Percentiles rank a stretch among this genome's conserved stretches.
phyloP scores from a whole-genome alignment of 2,888 invertebrate species.

The Gonocerus acuteangulatus region DNA sequence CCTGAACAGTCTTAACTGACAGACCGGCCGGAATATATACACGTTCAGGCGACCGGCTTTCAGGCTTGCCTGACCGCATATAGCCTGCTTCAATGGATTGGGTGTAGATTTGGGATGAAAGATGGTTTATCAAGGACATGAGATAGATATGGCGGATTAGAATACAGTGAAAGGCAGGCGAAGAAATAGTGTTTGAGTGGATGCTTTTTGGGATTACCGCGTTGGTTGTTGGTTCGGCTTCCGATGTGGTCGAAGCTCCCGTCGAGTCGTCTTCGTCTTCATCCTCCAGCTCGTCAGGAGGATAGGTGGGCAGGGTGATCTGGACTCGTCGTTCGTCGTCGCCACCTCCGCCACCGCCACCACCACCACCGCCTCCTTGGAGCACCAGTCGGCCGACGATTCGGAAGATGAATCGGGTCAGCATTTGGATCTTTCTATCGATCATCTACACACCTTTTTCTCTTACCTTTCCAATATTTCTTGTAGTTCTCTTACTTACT shows the following conservation, averaged over 20 bases:
- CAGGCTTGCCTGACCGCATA: too few species aligned
- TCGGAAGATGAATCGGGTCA: constrained; percentile 64
- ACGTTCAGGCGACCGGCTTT: too few species aligned
- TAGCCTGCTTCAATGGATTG: too few species aligned
- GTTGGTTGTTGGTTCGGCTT: constrained; percentile 34
- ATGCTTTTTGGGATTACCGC: constrained; percentile 10
- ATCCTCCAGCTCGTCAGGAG: constrained; percentile 56
- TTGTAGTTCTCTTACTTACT: not conserved
- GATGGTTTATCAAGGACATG: too few species aligned
- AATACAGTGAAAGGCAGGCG: too few species aligned
- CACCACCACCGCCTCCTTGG: constrained; percentile 48
- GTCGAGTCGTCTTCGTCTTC: constrained; percentile 40
- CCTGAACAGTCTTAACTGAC: too few species aligned
- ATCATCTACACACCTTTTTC: constrained; percentile 40
- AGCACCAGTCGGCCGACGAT: constrained; percentile 67
- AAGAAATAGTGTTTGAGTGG: not conserved
- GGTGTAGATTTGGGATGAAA: too few species aligned
- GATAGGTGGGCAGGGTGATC: constrained; percentile 59
- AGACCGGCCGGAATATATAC: too few species aligned
- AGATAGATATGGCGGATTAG: too few species aligned
- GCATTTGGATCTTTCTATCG: constrained; percentile 68
- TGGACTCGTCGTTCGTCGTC: constrained; percentile 50
- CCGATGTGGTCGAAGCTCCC: constrained; percentile 36
- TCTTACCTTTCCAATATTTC: constrained; percentile 8
- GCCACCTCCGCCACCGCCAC: constrained; percentile 42